Base-by-base conservation (phyloP, 2,888 invertebrate genomes). In the Chloroclystis v-ata region DNA sequence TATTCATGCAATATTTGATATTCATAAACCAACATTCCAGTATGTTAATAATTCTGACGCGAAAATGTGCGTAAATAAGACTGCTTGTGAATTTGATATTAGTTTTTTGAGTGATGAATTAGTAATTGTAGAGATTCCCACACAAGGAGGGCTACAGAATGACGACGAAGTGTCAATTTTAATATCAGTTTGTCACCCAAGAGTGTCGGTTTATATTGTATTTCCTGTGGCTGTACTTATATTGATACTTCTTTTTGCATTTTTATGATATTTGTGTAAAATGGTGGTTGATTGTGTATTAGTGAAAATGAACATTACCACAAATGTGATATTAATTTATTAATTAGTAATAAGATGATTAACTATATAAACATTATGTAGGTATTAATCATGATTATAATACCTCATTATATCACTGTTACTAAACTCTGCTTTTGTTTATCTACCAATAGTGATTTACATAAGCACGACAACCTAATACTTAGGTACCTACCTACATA, bases 101-200 rank as follows among this genome's bases (percentile, higher is more conserved):
- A 82, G 87, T 9, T 91, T 95, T 66, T 88, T 93, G 55, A 93
- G 94, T 51, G 91, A 92, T 56, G 95, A 95, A 72, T 90, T 92
- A 61, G 95, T 96, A 7, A 92, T 96, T 45, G 94, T 96, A 28
- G 95, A 96, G 83, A 92, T 95, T 37, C 95, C 95, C 9, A 94
- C 94, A 0, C 90, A 90, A 49, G 94, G 95, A 78, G 95, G 95
- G 11, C 92, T 95, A 49, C 94, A 93, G 65, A 91, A 93, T 66
- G 92, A 94, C 68, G 92, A 93, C 61, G 92, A 94, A 69, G 90
- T 92, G 49, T 92, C 92, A 7, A 86, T 92, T 58, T 84, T 96
- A 45, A 89, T 91, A 51, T 95, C 95, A 40, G 91, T 92, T 4
- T 96, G 96, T 68, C 91, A 93, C 76, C 96, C 96, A 6, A 85